A percentile compares a stretch with the other conserved stretches of the same genome.
Evolutionary conservation across 2,113 vertebrate genomes (phyloP).

Genomic region (Stigmatopora nigra): DNA sequence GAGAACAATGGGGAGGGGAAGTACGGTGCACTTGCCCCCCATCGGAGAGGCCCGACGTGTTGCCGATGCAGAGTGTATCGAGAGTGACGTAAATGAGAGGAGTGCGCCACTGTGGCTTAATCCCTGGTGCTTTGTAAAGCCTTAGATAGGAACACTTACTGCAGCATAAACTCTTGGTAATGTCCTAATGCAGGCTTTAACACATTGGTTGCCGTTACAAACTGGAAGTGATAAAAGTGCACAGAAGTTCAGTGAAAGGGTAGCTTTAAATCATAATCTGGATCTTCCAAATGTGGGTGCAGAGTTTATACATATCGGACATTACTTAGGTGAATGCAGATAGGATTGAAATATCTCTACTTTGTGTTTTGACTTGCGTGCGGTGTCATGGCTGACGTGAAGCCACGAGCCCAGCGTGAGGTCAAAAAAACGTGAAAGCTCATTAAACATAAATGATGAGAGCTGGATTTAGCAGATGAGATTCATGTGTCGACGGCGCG

Average conservation of each 20-base stretch:
- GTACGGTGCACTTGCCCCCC: constrained; percentile 24
- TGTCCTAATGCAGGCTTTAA: constrained; percentile 41
- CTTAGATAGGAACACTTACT: constrained; percentile 60
- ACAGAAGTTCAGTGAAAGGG: no score
- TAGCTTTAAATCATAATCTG: no score
- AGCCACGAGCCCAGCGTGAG: constrained; percentile 11
- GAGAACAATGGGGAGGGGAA: constrained; percentile 53
- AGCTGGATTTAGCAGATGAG: constrained; percentile 41
- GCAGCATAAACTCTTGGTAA: constrained; percentile 54
- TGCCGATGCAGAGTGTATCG: constrained; percentile 49
- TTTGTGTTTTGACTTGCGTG: background rate
- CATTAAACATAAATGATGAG: constrained; percentile 46
- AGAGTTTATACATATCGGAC: no score
- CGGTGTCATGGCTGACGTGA: constrained; percentile 23
- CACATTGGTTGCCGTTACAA: background rate
- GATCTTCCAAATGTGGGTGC: no score
- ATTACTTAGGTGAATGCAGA: no score
- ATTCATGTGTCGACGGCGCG: constrained; percentile 40
- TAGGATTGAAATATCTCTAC: background rate
- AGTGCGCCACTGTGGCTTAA: constrained; percentile 54
- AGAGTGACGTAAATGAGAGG: constrained; percentile 61
- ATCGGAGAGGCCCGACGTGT: constrained; percentile 33
- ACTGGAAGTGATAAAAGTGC: no score
- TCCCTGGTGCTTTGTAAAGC: constrained; percentile 63
- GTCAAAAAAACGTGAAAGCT: constrained; percentile 38